phyloP scores from a whole-genome alignment of 2,888 invertebrate species.

The Dynastes maya region DNA sequence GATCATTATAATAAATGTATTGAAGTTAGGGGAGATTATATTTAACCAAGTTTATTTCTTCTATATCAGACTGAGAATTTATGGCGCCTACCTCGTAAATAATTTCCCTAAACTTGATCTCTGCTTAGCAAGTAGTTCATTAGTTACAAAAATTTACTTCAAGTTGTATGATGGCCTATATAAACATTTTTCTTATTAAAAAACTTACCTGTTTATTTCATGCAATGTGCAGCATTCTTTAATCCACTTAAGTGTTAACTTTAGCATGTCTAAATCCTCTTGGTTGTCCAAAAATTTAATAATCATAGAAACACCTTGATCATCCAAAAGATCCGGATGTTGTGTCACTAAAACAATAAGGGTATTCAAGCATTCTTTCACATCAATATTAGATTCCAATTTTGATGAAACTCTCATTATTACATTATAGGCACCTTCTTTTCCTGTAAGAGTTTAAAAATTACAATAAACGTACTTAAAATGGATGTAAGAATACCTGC shows the following conservation, averaged over 20 bases:
- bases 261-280: constrained; percentile 73
- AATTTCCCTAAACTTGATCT: too few species aligned
- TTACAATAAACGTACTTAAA: constrained; percentile 14
- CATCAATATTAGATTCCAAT: constrained; percentile 62
- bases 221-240: constrained; percentile 86
- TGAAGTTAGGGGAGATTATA: too few species aligned
- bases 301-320: constrained; percentile 76
- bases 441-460: constrained; percentile 66
- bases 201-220: constrained; percentile 78
- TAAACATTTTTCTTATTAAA: constrained; percentile 1
- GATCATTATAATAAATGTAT: too few species aligned
- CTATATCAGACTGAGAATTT: too few species aligned
- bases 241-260: constrained; percentile 79
- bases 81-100: too few species aligned
- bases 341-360: constrained; percentile 80
- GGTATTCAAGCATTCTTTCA: constrained; percentile 71
- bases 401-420: constrained; percentile 76
- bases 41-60: too few species aligned
- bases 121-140: too few species aligned
- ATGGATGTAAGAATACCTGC: constrained; percentile 72
- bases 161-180: too few species aligned
- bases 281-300: constrained; percentile 74
- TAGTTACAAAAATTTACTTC: too few species aligned
- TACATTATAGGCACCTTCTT: constrained; percentile 80
- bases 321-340: constrained; percentile 88